Base-by-base conservation (phyloP, 64 coral and sea anemone species). In the Anthopleura sola region DNA sequence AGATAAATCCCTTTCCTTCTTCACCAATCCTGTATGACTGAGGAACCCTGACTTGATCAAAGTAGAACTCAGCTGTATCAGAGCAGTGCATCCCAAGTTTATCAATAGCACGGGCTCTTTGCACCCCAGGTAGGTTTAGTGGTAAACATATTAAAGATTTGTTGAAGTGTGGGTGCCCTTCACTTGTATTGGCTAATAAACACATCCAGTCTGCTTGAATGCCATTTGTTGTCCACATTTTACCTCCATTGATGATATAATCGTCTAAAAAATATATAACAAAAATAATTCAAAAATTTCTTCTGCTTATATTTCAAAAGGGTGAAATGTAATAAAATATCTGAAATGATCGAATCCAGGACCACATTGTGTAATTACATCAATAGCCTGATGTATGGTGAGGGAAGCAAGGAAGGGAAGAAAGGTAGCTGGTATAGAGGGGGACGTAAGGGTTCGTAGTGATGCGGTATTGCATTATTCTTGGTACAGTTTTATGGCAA, bases 121-220 rank as follows among this genome's bases (percentile, higher is more conserved):
- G 90, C n/a, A 99, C 81, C 28, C 97, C 97, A 90, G 97, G 87
- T 6, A 84, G 48, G 64, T 92, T 84, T 15, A 99, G 54, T 12
- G 97, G 97, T 81, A 99, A 84, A 62, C 93, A 92, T 48, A 99
- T 90, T 57, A 99, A 89, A 77, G 92, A 92, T 90, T 99, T 99
- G 83, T 99, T 99, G 37, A 83, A 74, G 75, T 99, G 97, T 40
- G 90, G 83, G 46, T 85, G 86, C 36, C 87, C 93, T 24, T 94
- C 90, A 88, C 90, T 92, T 82, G 97, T 99, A 76, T 99, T 99
- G 11, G 87, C 97, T 50, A 99, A 54, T 29, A 99, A 90, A 57
- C 97, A 99, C 71, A 99, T 99, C 97, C 97, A 99, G 75, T 99
- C 97, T 81, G 97, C 97, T 84, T 99, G 97, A 36, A 92, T 56